Percentiles rank a stretch among this genome's conserved stretches.
These are phyloP conservation scores for Camponotus fellah DNA, from an alignment of 2,888 invertebrate genomes.

Conservation along the genomic window DNA sequence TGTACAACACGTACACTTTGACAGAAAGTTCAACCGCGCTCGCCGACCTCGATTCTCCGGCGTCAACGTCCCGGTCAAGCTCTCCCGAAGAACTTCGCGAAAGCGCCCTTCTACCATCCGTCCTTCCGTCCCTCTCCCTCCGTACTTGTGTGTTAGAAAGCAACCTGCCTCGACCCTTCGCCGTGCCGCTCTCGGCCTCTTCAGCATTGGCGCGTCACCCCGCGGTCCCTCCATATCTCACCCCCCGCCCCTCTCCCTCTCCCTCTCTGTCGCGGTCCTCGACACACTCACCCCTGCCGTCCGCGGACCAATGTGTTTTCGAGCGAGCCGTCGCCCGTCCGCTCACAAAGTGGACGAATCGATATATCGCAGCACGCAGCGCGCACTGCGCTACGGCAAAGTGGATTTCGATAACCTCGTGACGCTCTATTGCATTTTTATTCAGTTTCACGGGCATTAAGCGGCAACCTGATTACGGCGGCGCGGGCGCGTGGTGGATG, in stretches of 20 bases:
- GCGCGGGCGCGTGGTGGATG: conserved; percentile 67
- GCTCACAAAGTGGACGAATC: conserved; percentile 73
- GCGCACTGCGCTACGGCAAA: conserved; percentile 73
- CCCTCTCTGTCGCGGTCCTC: conserved; percentile 24
- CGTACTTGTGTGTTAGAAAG: conserved; percentile 31
- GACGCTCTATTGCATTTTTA: conserved; percentile 80
- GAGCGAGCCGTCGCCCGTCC: conserved; percentile 58
- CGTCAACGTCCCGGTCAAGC: conserved; percentile 71
- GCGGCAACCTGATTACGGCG: conserved; percentile 77
- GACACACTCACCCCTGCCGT: conserved; percentile 16
- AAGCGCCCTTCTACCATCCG: conserved; percentile 44
- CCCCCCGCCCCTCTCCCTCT: neutral
- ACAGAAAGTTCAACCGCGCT: conserved; percentile 70
- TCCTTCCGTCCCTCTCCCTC: neutral
- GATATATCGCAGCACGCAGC: conserved; percentile 73
- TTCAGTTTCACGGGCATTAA: conserved; percentile 80
- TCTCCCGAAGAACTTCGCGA: conserved; percentile 62
- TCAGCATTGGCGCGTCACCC: conserved; percentile 37
- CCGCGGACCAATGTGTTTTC: conserved; percentile 63
- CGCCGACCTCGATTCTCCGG: conserved; percentile 57
- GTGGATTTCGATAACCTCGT: conserved; percentile 81
- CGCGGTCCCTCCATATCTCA: conserved; percentile 1
- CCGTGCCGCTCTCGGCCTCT: conserved; percentile 42
- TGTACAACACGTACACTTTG: conserved; percentile 64
- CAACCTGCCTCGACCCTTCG: conserved; percentile 43